A percentile compares a stretch with the other conserved stretches of the same genome.
These are phyloP conservation scores for Sarcophaga variegata DNA, from an alignment of 2,888 invertebrate species.

Conservation along the genomic window DNA sequence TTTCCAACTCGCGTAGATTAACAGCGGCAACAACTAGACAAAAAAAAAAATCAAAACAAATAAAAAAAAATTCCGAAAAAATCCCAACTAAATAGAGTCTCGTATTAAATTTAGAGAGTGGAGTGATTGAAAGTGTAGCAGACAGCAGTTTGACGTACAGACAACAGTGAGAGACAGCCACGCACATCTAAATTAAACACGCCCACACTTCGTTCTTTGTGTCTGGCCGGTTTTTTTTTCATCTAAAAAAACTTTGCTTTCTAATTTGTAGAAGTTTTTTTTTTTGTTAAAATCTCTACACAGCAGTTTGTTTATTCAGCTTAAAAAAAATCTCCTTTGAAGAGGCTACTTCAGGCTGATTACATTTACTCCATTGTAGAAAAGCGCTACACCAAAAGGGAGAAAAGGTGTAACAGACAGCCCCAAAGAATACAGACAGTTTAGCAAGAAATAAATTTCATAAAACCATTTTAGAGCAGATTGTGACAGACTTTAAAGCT, in stretches of 20 bases:
- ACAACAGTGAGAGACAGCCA: neutral
- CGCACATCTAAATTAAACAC: constrained; percentile 39
- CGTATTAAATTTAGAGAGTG: constrained; percentile 34
- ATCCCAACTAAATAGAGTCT: constrained; percentile 32
- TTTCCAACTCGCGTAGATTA: constrained; percentile 50
- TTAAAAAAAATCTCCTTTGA: constrained; percentile 25
- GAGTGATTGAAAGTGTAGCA: constrained; percentile 9
- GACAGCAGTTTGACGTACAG: neutral
- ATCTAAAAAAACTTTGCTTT: constrained; percentile 21
- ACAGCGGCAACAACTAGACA: constrained; percentile 43
- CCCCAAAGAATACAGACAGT: neutral
- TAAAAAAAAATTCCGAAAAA: constrained; percentile 22
- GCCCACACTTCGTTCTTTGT: constrained; percentile 49
- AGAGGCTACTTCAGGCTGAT: constrained; percentile 6
- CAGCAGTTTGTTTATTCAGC: constrained; percentile 11
- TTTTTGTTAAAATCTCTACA: neutral
- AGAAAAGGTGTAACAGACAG: neutral
- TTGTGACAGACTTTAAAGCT: too few species aligned
- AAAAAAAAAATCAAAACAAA: constrained; percentile 23
- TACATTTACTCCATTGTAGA: neutral
- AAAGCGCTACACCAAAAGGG: neutral
- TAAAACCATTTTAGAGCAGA: neutral
- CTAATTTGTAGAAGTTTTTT: constrained; percentile 47
- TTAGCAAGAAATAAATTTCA: neutral
- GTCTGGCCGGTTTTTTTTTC: constrained; percentile 38